Evolutionary conservation across 1,140 invertebrate genomes (phyloP).

Genomic region (Lanistes nyassanus): DNA sequence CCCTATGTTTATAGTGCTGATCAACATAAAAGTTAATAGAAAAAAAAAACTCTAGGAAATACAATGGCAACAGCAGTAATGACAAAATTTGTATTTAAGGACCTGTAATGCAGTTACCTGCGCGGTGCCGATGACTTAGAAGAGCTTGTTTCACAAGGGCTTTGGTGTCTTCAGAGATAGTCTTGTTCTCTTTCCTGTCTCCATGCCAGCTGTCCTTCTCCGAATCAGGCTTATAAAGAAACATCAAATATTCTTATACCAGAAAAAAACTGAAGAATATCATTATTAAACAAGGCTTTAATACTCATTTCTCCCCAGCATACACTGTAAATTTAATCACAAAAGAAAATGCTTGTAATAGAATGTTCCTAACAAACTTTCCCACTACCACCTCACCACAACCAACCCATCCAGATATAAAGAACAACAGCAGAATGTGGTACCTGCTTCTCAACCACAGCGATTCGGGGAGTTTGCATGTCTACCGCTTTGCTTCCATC

Average conservation of each 20-base stretch:
- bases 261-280: neutral
- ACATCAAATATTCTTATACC: neutral
- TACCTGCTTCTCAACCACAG: slow-evolving; percentile 12
- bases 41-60: neutral
- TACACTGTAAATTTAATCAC: too few relatives aligned
- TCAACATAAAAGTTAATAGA: neutral
- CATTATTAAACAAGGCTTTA: too few relatives aligned
- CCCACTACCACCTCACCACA: too few relatives aligned
- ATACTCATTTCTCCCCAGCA: too few relatives aligned
- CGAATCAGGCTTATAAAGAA: neutral
- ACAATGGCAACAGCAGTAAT: neutral
- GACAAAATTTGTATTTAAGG: neutral
- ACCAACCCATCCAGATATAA: too few relatives aligned
- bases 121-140: slow-evolving; percentile 48
- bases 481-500: slow-evolving; percentile 36
- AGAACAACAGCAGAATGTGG: too few relatives aligned
- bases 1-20: too few relatives aligned
- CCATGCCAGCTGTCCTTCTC: slow-evolving; percentile 9
- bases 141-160: slow-evolving; percentile 59
- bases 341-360: too few relatives aligned
- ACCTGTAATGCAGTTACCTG: slow-evolving; percentile 35
- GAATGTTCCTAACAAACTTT: too few relatives aligned
- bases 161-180: slow-evolving; percentile 60
- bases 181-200: slow-evolving; percentile 33
- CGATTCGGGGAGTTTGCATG: slow-evolving; percentile 14